Conservation (phyloP, 2,888 invertebrate species). For the Eumerus sabulonum region DNA sequence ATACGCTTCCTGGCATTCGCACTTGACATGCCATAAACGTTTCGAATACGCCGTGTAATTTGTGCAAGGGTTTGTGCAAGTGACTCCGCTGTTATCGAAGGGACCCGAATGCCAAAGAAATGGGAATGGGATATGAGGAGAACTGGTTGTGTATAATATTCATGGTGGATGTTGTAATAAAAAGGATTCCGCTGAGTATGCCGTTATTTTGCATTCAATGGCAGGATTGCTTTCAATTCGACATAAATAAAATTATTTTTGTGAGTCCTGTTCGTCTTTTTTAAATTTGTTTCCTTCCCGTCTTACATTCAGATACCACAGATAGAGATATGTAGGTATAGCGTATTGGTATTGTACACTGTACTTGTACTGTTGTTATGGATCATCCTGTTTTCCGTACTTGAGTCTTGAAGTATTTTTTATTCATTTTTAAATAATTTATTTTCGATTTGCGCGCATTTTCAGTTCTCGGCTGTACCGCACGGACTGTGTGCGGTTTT, state of each 20-base stretch:
- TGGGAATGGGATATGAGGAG: conserved; percentile 7
- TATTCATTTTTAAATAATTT: conserved; percentile 59
- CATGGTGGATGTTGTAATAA: conserved; percentile 67
- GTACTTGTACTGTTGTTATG: too few species aligned
- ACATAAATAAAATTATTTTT: conserved; percentile 67
- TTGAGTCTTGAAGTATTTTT: conserved; percentile 26
- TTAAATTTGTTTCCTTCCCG: conserved; percentile 22
- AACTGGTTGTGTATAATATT: conserved; percentile 53
- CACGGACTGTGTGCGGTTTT: neutral
- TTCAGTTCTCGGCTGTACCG: conserved; percentile 31
- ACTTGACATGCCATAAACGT: conserved; percentile 12
- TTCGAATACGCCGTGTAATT: conserved; percentile 29
- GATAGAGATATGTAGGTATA: too few species aligned
- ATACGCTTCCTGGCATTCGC: neutral
- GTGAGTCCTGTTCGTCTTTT: conserved; percentile 50
- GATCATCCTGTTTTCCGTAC: conserved; percentile 4
- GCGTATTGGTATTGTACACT: too few species aligned
- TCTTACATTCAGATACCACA: neutral
- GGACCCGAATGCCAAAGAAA: neutral
- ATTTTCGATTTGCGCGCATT: conserved; percentile 45
- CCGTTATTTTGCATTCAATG: conserved; percentile 67
- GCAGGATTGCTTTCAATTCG: conserved; percentile 66
- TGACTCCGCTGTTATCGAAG: too few species aligned
- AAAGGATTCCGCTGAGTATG: conserved; percentile 68
- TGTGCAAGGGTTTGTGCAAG: conserved; percentile 22